Percentiles rank a stretch among this genome's conserved stretches.
These are phyloP conservation scores for Orthosia cruda DNA, from an alignment of 2,888 invertebrate genomes.

Conservation along the genomic window DNA sequence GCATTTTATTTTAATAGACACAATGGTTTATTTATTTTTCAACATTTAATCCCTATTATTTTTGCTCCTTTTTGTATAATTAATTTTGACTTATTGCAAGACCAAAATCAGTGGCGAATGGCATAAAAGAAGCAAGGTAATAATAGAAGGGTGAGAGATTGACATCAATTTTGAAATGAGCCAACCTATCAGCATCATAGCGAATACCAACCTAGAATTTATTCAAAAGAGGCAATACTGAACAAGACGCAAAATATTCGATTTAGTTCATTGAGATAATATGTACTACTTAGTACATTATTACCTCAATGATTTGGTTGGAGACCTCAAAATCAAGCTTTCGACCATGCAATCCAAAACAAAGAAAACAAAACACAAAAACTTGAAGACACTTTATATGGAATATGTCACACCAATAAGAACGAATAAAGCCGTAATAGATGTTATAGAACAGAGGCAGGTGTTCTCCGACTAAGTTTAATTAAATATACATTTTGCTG, in stretches of 20 bases:
- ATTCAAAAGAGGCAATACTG: too few relatives aligned
- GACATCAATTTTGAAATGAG: too few relatives aligned
- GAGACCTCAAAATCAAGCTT: neutral
- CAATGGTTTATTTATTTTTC: neutral
- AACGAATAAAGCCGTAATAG: slow-evolving; percentile 49
- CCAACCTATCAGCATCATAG: too few relatives aligned
- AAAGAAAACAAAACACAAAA: neutral
- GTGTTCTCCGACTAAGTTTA: slow-evolving; percentile 56
- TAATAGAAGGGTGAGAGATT: neutral
- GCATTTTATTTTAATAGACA: too few relatives aligned
- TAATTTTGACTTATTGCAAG: neutral
- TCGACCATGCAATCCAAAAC: neutral
- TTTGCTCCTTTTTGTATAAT: neutral
- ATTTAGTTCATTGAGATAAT: too few relatives aligned
- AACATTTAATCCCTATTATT: neutral
- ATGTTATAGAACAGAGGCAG: slow-evolving; percentile 51
- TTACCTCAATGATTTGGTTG: too few relatives aligned
- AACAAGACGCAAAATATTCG: too few relatives aligned
- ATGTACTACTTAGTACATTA: too few relatives aligned
- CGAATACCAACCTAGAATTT: too few relatives aligned
- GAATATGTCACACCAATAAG: slow-evolving; percentile 46
- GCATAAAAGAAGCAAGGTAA: neutral
- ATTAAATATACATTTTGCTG: slow-evolving; percentile 64
- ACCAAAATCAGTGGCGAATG: neutral
- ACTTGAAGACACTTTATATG: slow-evolving; percentile 10